phyloP scores from a whole-genome alignment of 2,797 vertebrate genomes.

The Hipposideros larvatus region DNA sequence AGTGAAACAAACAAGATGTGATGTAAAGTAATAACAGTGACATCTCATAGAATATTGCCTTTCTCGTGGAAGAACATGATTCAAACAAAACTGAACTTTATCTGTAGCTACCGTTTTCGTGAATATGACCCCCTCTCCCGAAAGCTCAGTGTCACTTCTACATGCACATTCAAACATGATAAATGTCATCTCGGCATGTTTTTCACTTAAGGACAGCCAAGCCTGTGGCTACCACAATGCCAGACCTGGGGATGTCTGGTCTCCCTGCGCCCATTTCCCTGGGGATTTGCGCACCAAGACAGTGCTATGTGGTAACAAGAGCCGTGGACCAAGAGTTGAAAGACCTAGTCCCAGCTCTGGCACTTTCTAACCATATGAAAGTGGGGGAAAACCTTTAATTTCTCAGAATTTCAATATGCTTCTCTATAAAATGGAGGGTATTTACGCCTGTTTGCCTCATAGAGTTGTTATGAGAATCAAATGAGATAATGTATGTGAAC shows the following conservation, averaged over 20 bases:
- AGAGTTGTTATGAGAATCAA: constrained; percentile 18
- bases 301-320: background rate
- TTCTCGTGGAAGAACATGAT: constrained; percentile 36
- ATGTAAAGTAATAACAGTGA: constrained; percentile 35
- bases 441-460: background rate
- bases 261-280: background rate
- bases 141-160: constrained; percentile 60
- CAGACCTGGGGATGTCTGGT: background rate
- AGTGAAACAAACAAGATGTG: constrained; percentile 44
- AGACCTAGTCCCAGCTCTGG: background rate
- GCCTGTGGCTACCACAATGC: background rate
- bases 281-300: background rate
- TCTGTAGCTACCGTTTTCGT: constrained; percentile 34
- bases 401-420: constrained; percentile 6
- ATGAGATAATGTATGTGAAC: constrained; percentile 25
- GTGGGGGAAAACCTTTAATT: background rate
- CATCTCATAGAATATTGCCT: background rate
- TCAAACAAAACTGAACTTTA: constrained; percentile 20
- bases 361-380: background rate
- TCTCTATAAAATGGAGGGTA: constrained; percentile 6
- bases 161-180: constrained; percentile 49
- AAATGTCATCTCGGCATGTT: constrained; percentile 66
- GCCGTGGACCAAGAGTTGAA: background rate
- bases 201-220: constrained; percentile 8
- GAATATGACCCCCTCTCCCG: constrained; percentile 46